Percentiles rank a stretch among this genome's conserved stretches.
Conservation (phyloP, 2,888 invertebrate species). For the Sminthurinus aureus region DNA sequence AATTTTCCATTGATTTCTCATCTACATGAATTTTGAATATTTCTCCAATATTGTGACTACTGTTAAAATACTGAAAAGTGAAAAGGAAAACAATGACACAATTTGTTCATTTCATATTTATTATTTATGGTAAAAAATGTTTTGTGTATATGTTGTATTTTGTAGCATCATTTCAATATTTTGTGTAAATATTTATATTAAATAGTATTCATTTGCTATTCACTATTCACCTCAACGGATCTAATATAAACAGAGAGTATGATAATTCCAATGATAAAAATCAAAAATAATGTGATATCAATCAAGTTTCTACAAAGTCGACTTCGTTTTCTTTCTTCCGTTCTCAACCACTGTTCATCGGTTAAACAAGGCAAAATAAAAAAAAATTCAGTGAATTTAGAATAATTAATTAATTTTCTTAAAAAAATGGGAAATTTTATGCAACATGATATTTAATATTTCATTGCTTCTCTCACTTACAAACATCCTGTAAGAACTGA, state of each 20-base stretch:
- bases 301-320: not conserved
- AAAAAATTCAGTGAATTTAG: not conserved
- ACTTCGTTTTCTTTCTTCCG: not conserved
- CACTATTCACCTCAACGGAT: not conserved
- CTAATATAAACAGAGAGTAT: not conserved
- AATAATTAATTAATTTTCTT: not conserved
- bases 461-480: conserved; percentile 2
- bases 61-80: not conserved
- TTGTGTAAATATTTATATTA: not conserved
- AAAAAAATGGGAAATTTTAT: no score
- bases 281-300: not conserved
- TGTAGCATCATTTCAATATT: no score
- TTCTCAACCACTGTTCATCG: not conserved
- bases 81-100: not conserved
- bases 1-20: not conserved
- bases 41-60: not conserved
- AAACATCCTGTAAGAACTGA: conserved; percentile 13
- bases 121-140: no score
- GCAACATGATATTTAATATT: not conserved
- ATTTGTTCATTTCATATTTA: no score
- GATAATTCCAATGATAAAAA: not conserved
- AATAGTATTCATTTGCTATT: no score
- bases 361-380: not conserved
- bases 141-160: no score
- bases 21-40: not conserved